These are phyloP conservation scores for Bombus haemorrhoidalis DNA, from an alignment of 1,140 invertebrate species.

Conservation along the genomic window DNA sequence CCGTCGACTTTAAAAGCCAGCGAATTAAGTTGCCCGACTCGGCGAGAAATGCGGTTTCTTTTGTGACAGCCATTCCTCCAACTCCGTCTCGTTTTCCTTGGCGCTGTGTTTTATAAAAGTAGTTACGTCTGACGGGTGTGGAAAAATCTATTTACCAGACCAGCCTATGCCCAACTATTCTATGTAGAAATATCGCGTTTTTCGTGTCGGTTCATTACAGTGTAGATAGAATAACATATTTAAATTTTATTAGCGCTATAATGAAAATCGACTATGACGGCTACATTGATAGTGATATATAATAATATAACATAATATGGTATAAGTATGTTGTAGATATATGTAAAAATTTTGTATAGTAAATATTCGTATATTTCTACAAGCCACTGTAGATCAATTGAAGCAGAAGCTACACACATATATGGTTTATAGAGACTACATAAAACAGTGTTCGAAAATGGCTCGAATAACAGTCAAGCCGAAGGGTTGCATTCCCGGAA, in stretches of 20 bases:
- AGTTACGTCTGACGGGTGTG: neutral
- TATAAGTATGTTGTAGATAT: neutral
- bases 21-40: constrained; percentile 3
- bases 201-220: neutral
- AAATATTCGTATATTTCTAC: neutral
- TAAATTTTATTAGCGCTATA: too few species aligned
- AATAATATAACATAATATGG: too few species aligned
- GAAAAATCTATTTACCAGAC: neutral
- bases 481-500: constrained; percentile 13
- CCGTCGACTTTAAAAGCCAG: constrained; percentile 5
- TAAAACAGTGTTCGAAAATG: neutral
- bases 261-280: too few species aligned
- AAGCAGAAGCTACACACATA: neutral
- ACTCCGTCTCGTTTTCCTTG: neutral
- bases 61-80: neutral
- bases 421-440: neutral
- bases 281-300: too few species aligned
- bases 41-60: constrained; percentile 9
- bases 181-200: neutral
- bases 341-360: neutral
- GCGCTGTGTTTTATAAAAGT: neutral
- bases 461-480: neutral
- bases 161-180: neutral
- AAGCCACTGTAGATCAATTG: neutral
- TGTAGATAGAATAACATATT: neutral